Base-by-base conservation (phyloP, 2,797 vertebrate genomes). In the Crypturellus tataupa region DNA sequence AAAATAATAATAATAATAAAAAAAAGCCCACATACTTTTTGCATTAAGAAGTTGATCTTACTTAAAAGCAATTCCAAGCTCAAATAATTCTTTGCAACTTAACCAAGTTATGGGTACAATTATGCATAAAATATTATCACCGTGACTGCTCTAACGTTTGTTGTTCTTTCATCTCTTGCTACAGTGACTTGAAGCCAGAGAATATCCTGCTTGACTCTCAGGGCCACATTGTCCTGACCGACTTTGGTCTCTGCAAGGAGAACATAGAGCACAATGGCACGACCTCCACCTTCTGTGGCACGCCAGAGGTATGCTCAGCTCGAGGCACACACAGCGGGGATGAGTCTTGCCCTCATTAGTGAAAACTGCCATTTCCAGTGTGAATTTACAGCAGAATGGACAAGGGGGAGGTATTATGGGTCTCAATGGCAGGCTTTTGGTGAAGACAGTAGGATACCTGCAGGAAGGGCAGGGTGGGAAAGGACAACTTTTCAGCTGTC, bases 201-300 rank as follows among this genome's bases (percentile, higher is more conserved):
- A 99, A 99, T 96, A 99, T 99, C 97, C 97, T 99, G 92, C 98
- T 99, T 14, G 99, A 99, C 96, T 99, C 99, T 1, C 99, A 99
- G 96, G 99, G 99, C 18, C 99, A 99, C 97, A 99, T 99, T 84
- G 98, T 99, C 81, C 98, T 99, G 78, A 99, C 99, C 11, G 99
- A 99, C 95, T 99, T 99, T 10, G 99, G 99, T 51, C 98, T 99
- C 87, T 99, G 99, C 98, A 99, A 99, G 95, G 99, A 99, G 97
- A 99, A 99, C 97, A 99, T 99, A 4, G 99, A 99, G 88, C 99
- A 98, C 95, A 99, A 99, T 1, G 99, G 99, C 92, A 99, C 99
- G 3, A 99, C 99, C 1, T 99, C 99, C 56, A 99, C 99, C 12
- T 99, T 99, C 98, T 99, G 99, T 0, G 99, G 99, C 96, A 99